A percentile compares a stretch with the other conserved stretches of the same genome.
phyloP scores from a whole-genome alignment of 2,888 invertebrate genomes.

The Oscheius myriophilus region DNA sequence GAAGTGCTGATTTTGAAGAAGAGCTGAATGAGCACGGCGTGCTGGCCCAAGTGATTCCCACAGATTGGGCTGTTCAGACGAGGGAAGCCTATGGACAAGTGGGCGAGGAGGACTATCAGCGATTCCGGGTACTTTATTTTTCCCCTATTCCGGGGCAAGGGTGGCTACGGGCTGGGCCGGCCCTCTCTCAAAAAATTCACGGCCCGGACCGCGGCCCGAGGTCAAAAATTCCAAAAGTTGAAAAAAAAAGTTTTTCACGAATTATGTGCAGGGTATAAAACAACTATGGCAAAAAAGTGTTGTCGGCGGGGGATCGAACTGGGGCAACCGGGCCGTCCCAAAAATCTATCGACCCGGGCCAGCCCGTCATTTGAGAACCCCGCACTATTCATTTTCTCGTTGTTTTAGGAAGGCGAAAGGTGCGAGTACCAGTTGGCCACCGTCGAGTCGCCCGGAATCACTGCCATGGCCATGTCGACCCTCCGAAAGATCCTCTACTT shows the following conservation, averaged over 20 bases:
- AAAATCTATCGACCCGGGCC: too few species aligned
- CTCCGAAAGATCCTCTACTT: constrained; percentile 27
- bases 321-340: too few species aligned
- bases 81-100: constrained; percentile 63
- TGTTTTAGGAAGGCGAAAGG: background rate
- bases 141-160: too few species aligned
- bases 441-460: constrained; percentile 2
- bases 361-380: too few species aligned
- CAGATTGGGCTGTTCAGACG: constrained; percentile 69
- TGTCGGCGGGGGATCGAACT: too few species aligned
- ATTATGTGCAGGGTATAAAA: too few species aligned
- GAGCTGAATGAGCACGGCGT: constrained; percentile 32
- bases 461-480: constrained; percentile 25
- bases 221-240: too few species aligned
- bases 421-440: constrained; percentile 2
- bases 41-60: constrained; percentile 53
- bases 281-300: too few species aligned
- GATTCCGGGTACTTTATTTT: constrained; percentile 11
- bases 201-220: too few species aligned
- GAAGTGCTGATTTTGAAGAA: constrained; percentile 9
- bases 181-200: too few species aligned
- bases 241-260: too few species aligned
- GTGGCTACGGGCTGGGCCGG: too few species aligned
- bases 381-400: background rate
- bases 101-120: constrained; percentile 48